These are phyloP conservation scores for Cynopterus brachyotis DNA, from an alignment of 2,113 vertebrate genomes.

Conservation along the genomic window DNA sequence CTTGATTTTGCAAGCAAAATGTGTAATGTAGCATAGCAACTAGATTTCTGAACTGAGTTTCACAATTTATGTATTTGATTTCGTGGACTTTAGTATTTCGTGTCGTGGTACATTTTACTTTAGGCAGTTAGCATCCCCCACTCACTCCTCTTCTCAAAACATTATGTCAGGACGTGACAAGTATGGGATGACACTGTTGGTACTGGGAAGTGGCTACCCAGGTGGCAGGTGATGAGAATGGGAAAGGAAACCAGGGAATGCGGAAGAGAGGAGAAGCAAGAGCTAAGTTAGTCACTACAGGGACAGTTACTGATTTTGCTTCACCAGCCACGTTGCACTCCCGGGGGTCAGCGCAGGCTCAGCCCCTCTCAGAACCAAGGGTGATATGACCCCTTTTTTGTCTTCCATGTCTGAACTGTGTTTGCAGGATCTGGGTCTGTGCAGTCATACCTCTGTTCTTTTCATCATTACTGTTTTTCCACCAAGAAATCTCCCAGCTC, in stretches of 20 bases:
- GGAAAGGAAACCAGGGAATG: neutral
- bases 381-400: too few relatives aligned
- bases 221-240: neutral
- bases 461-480: neutral
- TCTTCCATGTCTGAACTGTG: fast-evolving
- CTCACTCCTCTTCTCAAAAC: neutral
- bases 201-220: neutral
- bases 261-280: neutral
- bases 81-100: neutral
- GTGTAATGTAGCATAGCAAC: too few relatives aligned
- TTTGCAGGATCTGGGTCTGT: neutral
- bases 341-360: neutral
- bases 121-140: neutral
- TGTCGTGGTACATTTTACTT: neutral
- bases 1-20: neutral
- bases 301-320: neutral
- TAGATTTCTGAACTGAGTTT: neutral
- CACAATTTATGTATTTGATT: neutral
- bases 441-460: neutral
- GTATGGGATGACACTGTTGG: too few relatives aligned
- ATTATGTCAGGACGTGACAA: neutral
- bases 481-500: neutral
- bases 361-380: too few relatives aligned
- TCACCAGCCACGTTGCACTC: fast-evolving
- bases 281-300: neutral